Conservation (phyloP, 2,113 vertebrate species). For the Brevimyrus niger region DNA sequence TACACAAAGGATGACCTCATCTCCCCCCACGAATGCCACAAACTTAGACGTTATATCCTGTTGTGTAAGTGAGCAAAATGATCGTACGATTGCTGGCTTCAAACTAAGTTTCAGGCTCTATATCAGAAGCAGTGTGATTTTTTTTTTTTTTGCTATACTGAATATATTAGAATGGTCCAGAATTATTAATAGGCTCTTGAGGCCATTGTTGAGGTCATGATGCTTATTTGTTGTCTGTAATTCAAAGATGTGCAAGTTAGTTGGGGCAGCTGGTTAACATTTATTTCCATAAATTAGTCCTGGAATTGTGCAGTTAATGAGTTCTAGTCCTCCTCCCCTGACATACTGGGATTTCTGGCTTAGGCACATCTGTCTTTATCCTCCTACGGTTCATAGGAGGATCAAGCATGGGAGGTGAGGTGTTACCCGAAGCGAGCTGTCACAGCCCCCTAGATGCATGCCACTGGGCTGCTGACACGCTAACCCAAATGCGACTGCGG, state of each 20-base stretch:
- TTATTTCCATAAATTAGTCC: constrained; percentile 49
- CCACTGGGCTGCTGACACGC: constrained; percentile 28
- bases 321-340: constrained; percentile 47
- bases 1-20: not conserved
- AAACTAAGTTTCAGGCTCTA: not conserved
- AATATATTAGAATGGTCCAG: not conserved
- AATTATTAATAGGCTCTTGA: not conserved
- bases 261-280: constrained; percentile 9
- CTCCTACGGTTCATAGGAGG: constrained; percentile 34
- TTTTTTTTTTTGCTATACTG: not conserved
- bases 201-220: not conserved
- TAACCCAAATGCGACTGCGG: constrained; percentile 37
- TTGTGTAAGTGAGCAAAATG: not conserved
- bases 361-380: constrained; percentile 36
- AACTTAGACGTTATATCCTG: constrained; percentile 10
- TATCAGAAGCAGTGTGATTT: not conserved
- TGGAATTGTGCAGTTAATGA: constrained; percentile 57
- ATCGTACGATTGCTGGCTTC: not conserved
- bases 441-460: constrained; percentile 18
- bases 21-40: not conserved
- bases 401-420: constrained; percentile 31
- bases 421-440: constrained; percentile 28
- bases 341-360: constrained; percentile 44
- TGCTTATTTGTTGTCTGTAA: not conserved
- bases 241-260: constrained; percentile 44